phyloP scores from a whole-genome alignment of 92 coral and sea anemone genomes.

The Muricea muricata region DNA sequence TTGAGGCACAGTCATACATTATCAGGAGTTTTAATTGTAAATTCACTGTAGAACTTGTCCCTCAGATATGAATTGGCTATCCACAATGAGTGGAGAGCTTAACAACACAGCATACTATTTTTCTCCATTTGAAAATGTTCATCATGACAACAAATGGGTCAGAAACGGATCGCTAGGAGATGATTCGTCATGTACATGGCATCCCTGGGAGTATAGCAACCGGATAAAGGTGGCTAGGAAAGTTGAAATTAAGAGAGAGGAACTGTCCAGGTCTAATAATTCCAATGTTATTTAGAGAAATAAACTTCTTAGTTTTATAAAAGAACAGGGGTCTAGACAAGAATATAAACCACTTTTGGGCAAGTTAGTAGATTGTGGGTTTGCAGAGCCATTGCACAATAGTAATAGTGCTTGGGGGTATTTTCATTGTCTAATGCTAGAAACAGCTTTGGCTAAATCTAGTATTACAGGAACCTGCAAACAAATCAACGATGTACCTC shows the following conservation, averaged over 20 bases:
- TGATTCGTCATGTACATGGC: constrained; percentile 54
- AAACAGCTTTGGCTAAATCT: constrained; percentile 51
- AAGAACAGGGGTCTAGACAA: constrained; percentile 59
- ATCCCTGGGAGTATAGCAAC: constrained; percentile 62
- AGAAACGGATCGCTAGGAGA: constrained; percentile 54
- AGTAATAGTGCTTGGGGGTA: constrained; percentile 67
- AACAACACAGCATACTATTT: constrained; percentile 34
- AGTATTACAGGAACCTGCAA: constrained; percentile 11
- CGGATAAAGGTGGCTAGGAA: constrained; percentile 54
- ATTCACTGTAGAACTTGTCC: constrained; percentile 44
- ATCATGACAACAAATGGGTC: constrained; percentile 34
- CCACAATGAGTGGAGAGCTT: constrained; percentile 37
- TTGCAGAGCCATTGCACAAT: constrained; percentile 67
- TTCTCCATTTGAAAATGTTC: constrained; percentile 44
- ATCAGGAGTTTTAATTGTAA: constrained; percentile 18
- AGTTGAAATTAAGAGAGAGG: constrained; percentile 41
- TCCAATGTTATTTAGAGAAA: constrained; percentile 53
- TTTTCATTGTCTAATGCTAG: constrained; percentile 56
- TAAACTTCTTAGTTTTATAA: constrained; percentile 57
- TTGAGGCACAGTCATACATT: constrained; percentile 33
- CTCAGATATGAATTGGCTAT: constrained; percentile 49
- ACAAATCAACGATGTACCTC: constrained; percentile 4
- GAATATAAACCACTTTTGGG: constrained; percentile 66
- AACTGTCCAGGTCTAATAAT: constrained; percentile 30
- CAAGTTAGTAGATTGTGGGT: constrained; percentile 64